Conservation (phyloP, 2,888 invertebrate genomes). For the Drosophila melanocephala region DNA sequence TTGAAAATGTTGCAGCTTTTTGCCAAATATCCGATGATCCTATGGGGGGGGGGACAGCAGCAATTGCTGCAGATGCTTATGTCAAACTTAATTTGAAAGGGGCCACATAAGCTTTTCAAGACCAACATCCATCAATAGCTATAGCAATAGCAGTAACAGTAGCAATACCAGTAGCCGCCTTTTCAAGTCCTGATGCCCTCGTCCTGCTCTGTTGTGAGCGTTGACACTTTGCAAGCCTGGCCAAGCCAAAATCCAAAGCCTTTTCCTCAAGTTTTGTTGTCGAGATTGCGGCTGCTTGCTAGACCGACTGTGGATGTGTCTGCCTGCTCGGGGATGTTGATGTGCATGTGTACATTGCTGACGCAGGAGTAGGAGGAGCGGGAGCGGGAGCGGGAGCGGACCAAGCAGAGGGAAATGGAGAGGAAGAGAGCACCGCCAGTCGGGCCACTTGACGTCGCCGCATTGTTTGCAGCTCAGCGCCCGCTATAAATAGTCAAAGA, state of each 20-base stretch:
- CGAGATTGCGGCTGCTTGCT: conserved; percentile 12
- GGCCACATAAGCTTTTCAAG: conserved; percentile 23
- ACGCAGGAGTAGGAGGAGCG: neutral
- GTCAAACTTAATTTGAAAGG: conserved; percentile 23
- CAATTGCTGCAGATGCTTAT: neutral
- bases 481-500: conserved; percentile 76
- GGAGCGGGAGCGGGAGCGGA: neutral
- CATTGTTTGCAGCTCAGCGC: conserved; percentile 73
- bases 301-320: neutral
- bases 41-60: neutral
- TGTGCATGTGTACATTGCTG: neutral
- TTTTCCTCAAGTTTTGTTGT: conserved; percentile 36
- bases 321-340: neutral
- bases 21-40: neutral
- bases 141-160: neutral
- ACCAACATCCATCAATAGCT: conserved; percentile 7
- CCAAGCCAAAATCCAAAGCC: conserved; percentile 22
- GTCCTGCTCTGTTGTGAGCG: conserved; percentile 32
- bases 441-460: conserved; percentile 67
- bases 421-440: conserved; percentile 8
- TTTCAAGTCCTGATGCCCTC: conserved; percentile 34
- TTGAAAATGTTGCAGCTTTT: neutral
- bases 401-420: too few species aligned
- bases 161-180: conserved; percentile 2
- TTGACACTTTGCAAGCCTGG: conserved; percentile 39